Base-by-base conservation (phyloP, 2,113 vertebrate genomes). In the Mirza zaza region DNA sequence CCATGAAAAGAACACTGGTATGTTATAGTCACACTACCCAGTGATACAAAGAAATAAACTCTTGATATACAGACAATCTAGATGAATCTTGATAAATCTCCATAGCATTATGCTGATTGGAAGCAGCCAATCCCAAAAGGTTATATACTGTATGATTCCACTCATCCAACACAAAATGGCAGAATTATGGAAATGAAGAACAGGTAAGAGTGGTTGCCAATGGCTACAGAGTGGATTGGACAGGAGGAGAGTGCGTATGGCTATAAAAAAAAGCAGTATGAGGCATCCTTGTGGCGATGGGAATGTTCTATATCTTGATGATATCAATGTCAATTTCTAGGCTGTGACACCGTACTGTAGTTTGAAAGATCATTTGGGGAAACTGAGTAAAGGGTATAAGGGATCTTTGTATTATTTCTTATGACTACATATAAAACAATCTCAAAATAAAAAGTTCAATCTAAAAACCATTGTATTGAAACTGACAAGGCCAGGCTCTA, bases 131-230 rank as follows among this genome's bases (percentile, higher is more conserved):
- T 77, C 63, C 55, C 50, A 39, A 70, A n/a, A 93, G 13, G 18
- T 48, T 50, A 27, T 20, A 52, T 45, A 36, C 12, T 34, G 4
- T 85, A 27, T 25, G 23, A 50, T 57, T 75, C 90, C 34, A 84
- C 50, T 90, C 83, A 84, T 36, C 36, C 67, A 84, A 84, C 45
- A 91, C 42, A 42, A 86, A 96, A 75, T 90, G 70, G 77, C 6
- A 86, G 83, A 90, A 95, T 68, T 17, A 39, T 6, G 94, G 15
- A 85, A 63, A 90, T 55, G 29, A 52, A 76, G n/a, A 92, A 63
- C 25, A 90, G 34, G 80, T 68, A 8, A 42, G 20, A 39, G 13
- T 27, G 25, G 50, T 32, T 34, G 15, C 7, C 65, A n/a, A 50
- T 20, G 34, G 45, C 65, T n/a, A 88, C 42, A 39, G 48, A 86